phyloP scores from a whole-genome alignment of 1,140 invertebrate species.

The Drosophila lacertosa region DNA sequence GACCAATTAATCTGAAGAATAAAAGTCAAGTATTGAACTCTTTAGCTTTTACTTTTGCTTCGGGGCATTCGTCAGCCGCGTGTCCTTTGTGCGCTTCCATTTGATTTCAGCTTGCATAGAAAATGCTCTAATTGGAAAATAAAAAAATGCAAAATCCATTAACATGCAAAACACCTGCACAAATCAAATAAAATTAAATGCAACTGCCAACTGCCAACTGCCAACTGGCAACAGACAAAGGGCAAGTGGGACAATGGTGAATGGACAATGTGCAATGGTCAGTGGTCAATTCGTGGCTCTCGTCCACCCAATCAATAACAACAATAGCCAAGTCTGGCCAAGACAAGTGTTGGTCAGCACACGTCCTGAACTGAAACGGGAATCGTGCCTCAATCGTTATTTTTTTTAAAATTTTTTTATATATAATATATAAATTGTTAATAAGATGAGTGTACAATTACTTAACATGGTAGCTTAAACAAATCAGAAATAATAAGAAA shows the following conservation, averaged over 20 bases:
- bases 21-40: constrained; percentile 49
- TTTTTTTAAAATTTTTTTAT: too few relatives aligned
- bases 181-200: constrained; percentile 72
- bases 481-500: too few relatives aligned
- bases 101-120: constrained; percentile 50
- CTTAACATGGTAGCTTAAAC: too few relatives aligned
- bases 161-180: constrained; percentile 73
- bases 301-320: constrained; percentile 35
- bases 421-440: too few relatives aligned
- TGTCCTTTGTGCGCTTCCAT: constrained; percentile 41
- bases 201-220: constrained; percentile 19
- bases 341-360: background rate
- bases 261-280: constrained; percentile 3
- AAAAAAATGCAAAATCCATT: constrained; percentile 65
- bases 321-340: constrained; percentile 30
- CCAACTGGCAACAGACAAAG: background rate
- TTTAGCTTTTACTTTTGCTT: constrained; percentile 11
- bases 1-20: constrained; percentile 61
- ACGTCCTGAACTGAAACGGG: too few relatives aligned
- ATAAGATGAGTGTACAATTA: too few relatives aligned
- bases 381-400: too few relatives aligned
- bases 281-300: background rate
- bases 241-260: constrained; percentile 11
- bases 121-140: constrained; percentile 61
- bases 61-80: background rate